A percentile compares a stretch with the other conserved stretches of the same genome.
Conservation (phyloP, 2,888 invertebrate genomes). For the Ichneumoninae sp. region DNA sequence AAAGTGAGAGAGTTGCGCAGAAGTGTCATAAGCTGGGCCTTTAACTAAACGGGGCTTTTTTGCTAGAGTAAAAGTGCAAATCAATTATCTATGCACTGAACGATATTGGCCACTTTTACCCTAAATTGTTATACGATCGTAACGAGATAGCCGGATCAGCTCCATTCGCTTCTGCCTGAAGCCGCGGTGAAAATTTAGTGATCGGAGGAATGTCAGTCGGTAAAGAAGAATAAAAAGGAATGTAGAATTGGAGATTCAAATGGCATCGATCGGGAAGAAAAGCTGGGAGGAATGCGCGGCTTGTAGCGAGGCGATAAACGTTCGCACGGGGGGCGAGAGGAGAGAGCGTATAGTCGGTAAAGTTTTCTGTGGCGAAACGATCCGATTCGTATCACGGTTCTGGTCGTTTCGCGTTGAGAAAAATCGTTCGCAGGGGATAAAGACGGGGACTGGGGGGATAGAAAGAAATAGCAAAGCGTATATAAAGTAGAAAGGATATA, state of each 20-base stretch:
- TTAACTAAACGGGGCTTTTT: no score
- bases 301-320: constrained; percentile 38
- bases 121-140: neutral
- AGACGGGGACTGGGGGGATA: constrained; percentile 40
- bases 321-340: constrained; percentile 18
- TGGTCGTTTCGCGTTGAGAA: constrained; percentile 53
- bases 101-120: neutral
- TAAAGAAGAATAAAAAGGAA: neutral
- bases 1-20: no score
- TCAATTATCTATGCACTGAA: neutral
- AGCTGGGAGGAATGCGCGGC: neutral
- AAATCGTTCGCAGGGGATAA: constrained; percentile 57
- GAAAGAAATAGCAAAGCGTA: constrained; percentile 50
- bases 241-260: neutral
- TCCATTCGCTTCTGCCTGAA: neutral
- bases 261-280: constrained; percentile 2
- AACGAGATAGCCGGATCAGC: neutral
- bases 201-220: neutral
- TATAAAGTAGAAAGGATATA: constrained; percentile 33
- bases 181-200: neutral
- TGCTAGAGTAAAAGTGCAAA: no score
- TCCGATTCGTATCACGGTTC: constrained; percentile 56
- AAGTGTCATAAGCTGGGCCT: no score
- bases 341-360: constrained; percentile 40
- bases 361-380: constrained; percentile 55